Percentiles rank a stretch among this genome's conserved stretches.
Evolutionary conservation across 2,888 invertebrate species (phyloP).

Genomic region (Sarcophaga variegata): DNA sequence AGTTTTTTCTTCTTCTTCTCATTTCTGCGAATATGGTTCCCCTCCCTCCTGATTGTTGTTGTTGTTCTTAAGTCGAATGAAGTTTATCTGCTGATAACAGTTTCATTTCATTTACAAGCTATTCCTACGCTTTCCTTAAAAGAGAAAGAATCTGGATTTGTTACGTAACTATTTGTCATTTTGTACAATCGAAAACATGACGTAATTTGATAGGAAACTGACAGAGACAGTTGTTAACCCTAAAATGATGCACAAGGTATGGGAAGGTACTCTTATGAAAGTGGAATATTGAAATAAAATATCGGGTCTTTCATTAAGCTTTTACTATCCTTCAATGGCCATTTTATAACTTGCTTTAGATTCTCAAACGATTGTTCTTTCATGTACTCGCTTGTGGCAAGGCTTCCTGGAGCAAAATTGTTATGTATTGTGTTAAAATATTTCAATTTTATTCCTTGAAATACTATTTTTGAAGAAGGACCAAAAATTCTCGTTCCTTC

Average conservation of each 20-base stretch:
- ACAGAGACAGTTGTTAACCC: neutral
- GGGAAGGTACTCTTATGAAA: too few species aligned
- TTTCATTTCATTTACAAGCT: slow-evolving; percentile 37
- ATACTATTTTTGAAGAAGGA: too few species aligned
- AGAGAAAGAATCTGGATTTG: slow-evolving; percentile 9
- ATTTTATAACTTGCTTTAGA: too few species aligned
- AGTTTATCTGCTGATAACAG: slow-evolving; percentile 10
- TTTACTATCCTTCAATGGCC: too few species aligned
- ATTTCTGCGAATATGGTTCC: neutral
- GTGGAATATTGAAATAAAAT: too few species aligned
- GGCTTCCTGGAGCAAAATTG: too few species aligned
- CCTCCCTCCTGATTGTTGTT: neutral
- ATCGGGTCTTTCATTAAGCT: too few species aligned
- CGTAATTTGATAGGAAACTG: neutral
- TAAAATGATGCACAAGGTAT: neutral
- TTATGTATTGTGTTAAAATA: too few species aligned
- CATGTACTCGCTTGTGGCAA: too few species aligned
- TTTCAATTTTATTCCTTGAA: too few species aligned
- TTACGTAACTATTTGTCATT: slow-evolving; percentile 48
- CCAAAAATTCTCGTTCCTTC: too few species aligned
- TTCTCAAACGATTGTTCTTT: too few species aligned
- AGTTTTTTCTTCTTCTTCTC: neutral
- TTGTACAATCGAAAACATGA: slow-evolving; percentile 20
- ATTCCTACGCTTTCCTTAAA: slow-evolving; percentile 10
- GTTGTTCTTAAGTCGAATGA: neutral